Evolutionary conservation across 2,888 invertebrate species (phyloP).

Genomic region (Mythimna loreyi): DNA sequence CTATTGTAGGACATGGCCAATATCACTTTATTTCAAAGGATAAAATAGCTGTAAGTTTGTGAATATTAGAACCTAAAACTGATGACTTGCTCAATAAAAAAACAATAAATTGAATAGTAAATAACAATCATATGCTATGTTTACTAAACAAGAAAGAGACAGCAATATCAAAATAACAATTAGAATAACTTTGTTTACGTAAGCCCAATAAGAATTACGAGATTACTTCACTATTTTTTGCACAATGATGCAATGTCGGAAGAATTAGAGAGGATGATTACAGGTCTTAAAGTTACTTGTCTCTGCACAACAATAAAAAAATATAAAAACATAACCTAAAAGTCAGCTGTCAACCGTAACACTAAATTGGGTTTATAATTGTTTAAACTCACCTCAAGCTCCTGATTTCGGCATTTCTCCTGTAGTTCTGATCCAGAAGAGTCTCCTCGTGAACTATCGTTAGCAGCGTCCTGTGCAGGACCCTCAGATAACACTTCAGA

Average conservation of each 20-base stretch:
- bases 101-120: constrained; percentile 9
- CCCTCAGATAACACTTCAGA: constrained; percentile 96
- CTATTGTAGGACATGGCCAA: constrained; percentile 18
- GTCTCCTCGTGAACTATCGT: constrained; percentile 68
- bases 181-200: constrained; percentile 42
- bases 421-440: constrained; percentile 88
- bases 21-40: constrained; percentile 2
- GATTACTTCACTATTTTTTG: constrained; percentile 32
- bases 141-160: constrained; percentile 47
- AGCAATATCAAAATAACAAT: constrained; percentile 46
- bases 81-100: background rate
- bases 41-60: constrained; percentile 36
- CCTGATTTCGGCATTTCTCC: constrained; percentile 90
- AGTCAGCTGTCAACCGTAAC: constrained; percentile 76
- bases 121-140: constrained; percentile 31
- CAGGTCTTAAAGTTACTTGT: constrained; percentile 41
- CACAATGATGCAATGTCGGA: constrained; percentile 45
- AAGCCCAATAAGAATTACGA: constrained; percentile 35
- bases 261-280: constrained; percentile 55
- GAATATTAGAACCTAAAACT: constrained; percentile 2
- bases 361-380: constrained; percentile 50
- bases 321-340: constrained; percentile 87
- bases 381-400: constrained; percentile 90
- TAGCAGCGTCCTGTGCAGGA: constrained; percentile 86
- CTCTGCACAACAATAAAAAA: constrained; percentile 61